These are phyloP conservation scores for Nasua narica DNA, from an alignment of 2,797 vertebrate species.

Conservation along the genomic window DNA sequence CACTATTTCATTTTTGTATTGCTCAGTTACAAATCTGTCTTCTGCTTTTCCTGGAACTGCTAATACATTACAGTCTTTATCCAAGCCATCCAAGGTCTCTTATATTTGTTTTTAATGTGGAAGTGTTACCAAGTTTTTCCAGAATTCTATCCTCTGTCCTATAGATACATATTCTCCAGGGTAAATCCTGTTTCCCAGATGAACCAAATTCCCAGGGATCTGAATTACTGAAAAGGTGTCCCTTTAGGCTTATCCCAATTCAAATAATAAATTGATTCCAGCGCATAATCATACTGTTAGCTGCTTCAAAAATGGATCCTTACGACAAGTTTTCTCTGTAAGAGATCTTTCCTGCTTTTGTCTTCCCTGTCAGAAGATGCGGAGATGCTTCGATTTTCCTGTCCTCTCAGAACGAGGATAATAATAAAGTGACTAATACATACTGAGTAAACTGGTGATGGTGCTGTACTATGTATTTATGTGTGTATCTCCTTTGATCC, in stretches of 20 bases:
- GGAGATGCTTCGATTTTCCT: neutral
- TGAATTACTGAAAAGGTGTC: slow-evolving; percentile 37
- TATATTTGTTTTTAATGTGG: slow-evolving; percentile 54
- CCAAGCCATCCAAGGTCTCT: slow-evolving; percentile 55
- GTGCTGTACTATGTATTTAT: neutral
- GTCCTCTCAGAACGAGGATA: neutral
- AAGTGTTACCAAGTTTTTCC: slow-evolving; percentile 37
- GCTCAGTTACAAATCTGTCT: slow-evolving; percentile 59
- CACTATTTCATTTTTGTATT: slow-evolving; percentile 43
- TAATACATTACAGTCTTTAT: slow-evolving; percentile 51
- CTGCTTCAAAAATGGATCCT: slow-evolving; percentile 47
- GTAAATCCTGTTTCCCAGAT: slow-evolving; percentile 17
- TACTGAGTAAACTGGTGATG: neutral
- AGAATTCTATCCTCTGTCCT: slow-evolving; percentile 34
- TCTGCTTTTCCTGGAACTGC: slow-evolving; percentile 69
- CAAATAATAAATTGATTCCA: neutral
- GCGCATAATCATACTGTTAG: neutral
- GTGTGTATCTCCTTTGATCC: neutral
- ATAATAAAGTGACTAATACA: neutral
- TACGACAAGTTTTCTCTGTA: neutral
- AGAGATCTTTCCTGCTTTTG: neutral
- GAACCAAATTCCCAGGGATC: slow-evolving; percentile 31
- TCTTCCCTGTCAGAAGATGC: neutral
- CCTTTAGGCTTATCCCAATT: neutral
- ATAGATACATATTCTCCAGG: neutral